Base-by-base conservation (phyloP, 2,797 vertebrate species). In the Odontamblyopus rebecca region DNA sequence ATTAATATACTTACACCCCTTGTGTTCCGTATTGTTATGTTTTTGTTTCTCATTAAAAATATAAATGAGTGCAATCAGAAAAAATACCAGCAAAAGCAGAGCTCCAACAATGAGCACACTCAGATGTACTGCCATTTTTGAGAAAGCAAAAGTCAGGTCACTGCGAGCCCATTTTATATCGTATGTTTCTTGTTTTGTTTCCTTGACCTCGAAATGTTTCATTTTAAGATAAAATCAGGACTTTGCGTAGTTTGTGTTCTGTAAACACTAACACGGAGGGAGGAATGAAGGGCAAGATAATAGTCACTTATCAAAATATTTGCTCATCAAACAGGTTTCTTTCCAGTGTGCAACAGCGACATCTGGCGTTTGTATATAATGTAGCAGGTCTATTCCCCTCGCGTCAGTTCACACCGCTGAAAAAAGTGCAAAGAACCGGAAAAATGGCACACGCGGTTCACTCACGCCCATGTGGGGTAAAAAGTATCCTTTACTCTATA, bases 141-240 rank as follows among this genome's bases (percentile, higher is more conserved):
- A 72, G 79, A 82, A 85, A 79, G 61, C 65, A 44, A 23, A 23
- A 44, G 23, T 70, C 44, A 29, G 54, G 16, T 2, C 18, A 4
- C 54, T 54, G 41, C 41, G 67, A 9, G 23, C 61, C 59, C 30
- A 72, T 78, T 92, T 92, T 93, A 91, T 92, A 79, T 72, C 54
- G 64, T 50, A 68, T 70, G 23, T 23, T 2, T 2, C 23, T 68
- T 16, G n/a, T 32, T 32, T 74, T 32, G 29, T 88, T 74, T 57
- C 7, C 30, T 64, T 66, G n/a, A 71, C 71, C 67, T 81, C 56
- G 64, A 87, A 92, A 91, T 86, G 86, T 92, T 62, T 62, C 41
- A n/a, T 63, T 63, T 41, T 5, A 41, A 63, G 38, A 62, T 62
- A 38, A 38, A 11, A 62, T 38, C 30, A 38, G 30, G 32, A n/a